Conservation (phyloP, 2,113 vertebrate species). For the Sturnus vulgaris region DNA sequence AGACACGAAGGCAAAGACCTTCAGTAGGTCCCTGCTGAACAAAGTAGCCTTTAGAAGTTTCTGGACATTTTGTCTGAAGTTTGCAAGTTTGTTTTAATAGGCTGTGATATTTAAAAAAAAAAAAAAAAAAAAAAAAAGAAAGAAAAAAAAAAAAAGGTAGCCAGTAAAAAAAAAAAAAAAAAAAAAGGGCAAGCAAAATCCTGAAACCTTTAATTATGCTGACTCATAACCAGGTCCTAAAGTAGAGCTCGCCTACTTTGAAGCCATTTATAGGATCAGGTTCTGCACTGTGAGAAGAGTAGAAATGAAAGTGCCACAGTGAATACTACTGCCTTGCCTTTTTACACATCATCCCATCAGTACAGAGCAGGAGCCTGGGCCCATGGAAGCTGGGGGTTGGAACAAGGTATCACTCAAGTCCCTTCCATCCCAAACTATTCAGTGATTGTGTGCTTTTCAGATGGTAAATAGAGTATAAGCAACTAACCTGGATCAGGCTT, state of each 20-base stretch:
- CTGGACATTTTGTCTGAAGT: background rate
- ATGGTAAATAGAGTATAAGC: background rate
- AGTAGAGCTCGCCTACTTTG: constrained; percentile 27
- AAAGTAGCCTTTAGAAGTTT: background rate
- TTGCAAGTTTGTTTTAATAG: background rate
- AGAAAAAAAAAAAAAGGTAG: background rate
- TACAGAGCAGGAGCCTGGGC: background rate
- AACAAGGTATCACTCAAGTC: background rate
- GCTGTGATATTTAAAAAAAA: background rate
- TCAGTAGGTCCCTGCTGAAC: background rate
- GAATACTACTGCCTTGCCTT: background rate
- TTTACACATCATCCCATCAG: background rate
- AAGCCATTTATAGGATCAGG: constrained; percentile 30
- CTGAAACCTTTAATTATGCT: constrained; percentile 3
- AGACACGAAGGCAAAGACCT: background rate
- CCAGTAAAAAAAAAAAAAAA: background rate
- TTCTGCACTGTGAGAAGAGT: background rate
- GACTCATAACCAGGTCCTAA: constrained; percentile 12
- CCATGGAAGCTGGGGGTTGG: background rate
- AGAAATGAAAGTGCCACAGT: background rate
- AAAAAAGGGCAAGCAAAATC: background rate
- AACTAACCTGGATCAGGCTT: constrained; percentile 77
- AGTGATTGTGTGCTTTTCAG: background rate
- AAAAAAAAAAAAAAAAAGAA: background rate
- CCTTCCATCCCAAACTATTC: background rate